A percentile compares a stretch with the other conserved stretches of the same genome.
Conservation (phyloP, 2,888 invertebrate species). For the Nymphalis urticae region DNA sequence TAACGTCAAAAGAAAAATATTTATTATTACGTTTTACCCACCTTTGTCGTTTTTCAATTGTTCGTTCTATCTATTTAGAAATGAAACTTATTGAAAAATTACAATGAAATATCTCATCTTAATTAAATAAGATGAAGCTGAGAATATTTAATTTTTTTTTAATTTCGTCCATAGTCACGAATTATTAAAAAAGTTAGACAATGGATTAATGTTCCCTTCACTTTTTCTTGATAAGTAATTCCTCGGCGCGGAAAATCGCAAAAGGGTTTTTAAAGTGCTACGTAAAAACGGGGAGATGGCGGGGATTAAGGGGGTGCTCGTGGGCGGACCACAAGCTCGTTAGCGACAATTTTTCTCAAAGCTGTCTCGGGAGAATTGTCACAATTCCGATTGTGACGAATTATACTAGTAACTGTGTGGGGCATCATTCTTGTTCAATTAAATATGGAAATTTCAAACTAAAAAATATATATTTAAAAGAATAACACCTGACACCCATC, state of each 20-base stretch:
- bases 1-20: background rate
- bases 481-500: no score
- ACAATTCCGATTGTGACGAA: slow-evolving; percentile 79
- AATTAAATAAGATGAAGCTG: background rate
- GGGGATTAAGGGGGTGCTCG: slow-evolving; percentile 46
- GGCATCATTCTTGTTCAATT: slow-evolving; percentile 62
- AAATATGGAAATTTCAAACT: slow-evolving; percentile 47
- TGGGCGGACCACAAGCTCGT: slow-evolving; percentile 66
- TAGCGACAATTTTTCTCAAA: slow-evolving; percentile 81
- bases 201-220: slow-evolving; percentile 60
- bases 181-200: slow-evolving; percentile 63
- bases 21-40: background rate
- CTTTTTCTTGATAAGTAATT: slow-evolving; percentile 69
- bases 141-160: slow-evolving; percentile 25
- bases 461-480: slow-evolving; percentile 12
- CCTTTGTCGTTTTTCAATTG: background rate
- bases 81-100: background rate
- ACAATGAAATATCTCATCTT: background rate
- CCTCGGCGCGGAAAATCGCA: slow-evolving; percentile 71
- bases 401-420: slow-evolving; percentile 67
- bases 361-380: slow-evolving; percentile 74
- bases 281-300: slow-evolving; percentile 50
- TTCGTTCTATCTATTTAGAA: background rate
- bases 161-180: slow-evolving; percentile 42
- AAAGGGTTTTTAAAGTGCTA: slow-evolving; percentile 78